Evolutionary conservation across 2,797 vertebrate species (phyloP), one percentile per base, ranked within the genome.

Genomic region (Poliocrania exsul): DNA sequence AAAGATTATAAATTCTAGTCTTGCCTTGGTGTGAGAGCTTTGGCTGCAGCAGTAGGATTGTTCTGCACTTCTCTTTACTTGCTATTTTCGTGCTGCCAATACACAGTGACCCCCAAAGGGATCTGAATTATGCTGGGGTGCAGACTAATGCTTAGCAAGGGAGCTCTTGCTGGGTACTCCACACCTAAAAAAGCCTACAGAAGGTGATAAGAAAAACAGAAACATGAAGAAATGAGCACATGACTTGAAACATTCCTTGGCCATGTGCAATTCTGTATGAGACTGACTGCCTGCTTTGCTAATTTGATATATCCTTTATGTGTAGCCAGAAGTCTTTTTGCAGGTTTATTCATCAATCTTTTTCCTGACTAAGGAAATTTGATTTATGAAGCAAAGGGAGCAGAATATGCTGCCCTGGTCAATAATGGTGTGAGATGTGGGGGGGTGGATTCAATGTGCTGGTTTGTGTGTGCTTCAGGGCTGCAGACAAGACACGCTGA

Each of bases 231-330:
- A 53, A 53, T 49, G 65, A 24, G 57, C 73, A 35, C 24, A 40
- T 40, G 40, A 49, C 6, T 20, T n/a, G 17, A 46, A 73, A 44
- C 4, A 9, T 26, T 23, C 78, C 47, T 49, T 56, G 33, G 20
- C 28, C 0, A 0, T 8, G 23, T 58, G 42, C 40, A 58, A 2
- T 54, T 75, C n/a, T 23, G 3, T 46, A 19, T 16, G 20, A 50
- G 47, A n/a, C 2, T 60, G 56, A 6, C 31, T 54, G n/a, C 4
- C 33, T 47, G n/a, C n/a, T 70, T 37, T 85, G 20, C 16, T 67
- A 19, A 38, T 81, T 58, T 40, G 25, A 40, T 31, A 15, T 11
- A 21, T 40, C 44, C 14, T 64, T 84, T 31, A 28, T 2, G 11
- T 31, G 10, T n/a, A 65, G 29, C 20, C 44, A 58, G 18, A 58